Percentiles rank a stretch among this genome's conserved stretches.
Conservation (phyloP, 2,888 invertebrate species). For the Flexamia atlantica region DNA sequence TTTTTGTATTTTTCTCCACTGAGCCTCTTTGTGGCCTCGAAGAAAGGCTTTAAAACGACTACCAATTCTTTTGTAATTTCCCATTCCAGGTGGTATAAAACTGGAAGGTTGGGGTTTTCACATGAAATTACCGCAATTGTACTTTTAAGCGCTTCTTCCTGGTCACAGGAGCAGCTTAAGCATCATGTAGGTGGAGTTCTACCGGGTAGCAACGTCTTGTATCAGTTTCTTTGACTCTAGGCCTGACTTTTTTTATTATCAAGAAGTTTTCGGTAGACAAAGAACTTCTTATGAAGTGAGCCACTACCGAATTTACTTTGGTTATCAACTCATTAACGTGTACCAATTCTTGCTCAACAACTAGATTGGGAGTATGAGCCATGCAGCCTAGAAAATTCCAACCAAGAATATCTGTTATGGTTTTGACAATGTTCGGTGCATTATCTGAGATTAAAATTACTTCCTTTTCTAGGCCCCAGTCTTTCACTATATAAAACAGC, state of each 20-base stretch:
- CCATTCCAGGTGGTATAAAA: background rate
- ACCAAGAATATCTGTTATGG: background rate
- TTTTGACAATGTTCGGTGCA: background rate
- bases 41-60: background rate
- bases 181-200: constrained; percentile 27
- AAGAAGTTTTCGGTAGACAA: background rate
- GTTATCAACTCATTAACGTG: background rate
- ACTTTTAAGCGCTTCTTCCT: background rate
- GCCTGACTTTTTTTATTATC: background rate
- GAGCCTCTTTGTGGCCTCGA: background rate
- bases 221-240: background rate
- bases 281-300: constrained; percentile 16
- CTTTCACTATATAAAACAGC: background rate
- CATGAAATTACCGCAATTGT: background rate
- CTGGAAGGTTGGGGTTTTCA: background rate
- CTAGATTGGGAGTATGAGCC: background rate
- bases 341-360: background rate
- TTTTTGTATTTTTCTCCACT: constrained; percentile 25
- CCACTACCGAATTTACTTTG: background rate
- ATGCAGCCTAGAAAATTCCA: background rate
- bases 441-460: background rate
- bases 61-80: background rate
- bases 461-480: constrained; percentile 10
- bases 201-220: background rate
- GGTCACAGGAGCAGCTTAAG: background rate